Conservation (phyloP, 2,888 invertebrate genomes). For the Osmoderma eremita region DNA sequence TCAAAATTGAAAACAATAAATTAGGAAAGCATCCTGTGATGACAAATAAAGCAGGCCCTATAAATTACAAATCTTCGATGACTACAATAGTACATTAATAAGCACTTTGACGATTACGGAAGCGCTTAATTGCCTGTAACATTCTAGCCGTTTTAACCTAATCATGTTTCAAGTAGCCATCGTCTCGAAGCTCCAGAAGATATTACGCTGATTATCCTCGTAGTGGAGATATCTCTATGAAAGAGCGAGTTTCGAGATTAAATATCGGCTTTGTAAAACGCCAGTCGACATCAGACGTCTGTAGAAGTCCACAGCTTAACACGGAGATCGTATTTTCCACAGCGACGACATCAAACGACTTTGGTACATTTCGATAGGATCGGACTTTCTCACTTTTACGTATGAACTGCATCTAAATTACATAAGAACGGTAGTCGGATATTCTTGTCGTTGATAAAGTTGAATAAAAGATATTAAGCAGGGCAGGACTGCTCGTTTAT, state of each 20-base stretch:
- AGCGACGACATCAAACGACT: slow-evolving; percentile 11
- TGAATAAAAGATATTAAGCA: neutral
- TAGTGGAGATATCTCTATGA: neutral
- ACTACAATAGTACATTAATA: neutral
- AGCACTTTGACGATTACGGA: slow-evolving; percentile 15
- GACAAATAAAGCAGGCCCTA: no score
- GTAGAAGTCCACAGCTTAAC: neutral
- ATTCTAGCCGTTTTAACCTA: slow-evolving; percentile 17
- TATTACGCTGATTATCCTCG: slow-evolving; percentile 24
- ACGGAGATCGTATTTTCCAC: neutral
- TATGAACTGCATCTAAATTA: slow-evolving; percentile 1
- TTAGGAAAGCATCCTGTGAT: no score
- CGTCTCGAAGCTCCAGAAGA: slow-evolving; percentile 4
- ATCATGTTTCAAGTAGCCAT: slow-evolving; percentile 23
- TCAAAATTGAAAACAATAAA: no score
- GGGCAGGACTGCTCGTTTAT: neutral
- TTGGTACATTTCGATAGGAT: neutral
- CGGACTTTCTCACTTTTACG: neutral
- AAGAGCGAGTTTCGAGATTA: slow-evolving; percentile 20
- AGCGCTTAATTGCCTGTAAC: slow-evolving; percentile 17
- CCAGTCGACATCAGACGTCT: neutral
- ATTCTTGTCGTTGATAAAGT: neutral
- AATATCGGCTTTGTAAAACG: slow-evolving; percentile 18
- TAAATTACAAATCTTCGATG: no score
- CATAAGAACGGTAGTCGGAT: neutral